Base-by-base conservation (phyloP, 2,797 vertebrate species). In the Balearica regulorum region DNA sequence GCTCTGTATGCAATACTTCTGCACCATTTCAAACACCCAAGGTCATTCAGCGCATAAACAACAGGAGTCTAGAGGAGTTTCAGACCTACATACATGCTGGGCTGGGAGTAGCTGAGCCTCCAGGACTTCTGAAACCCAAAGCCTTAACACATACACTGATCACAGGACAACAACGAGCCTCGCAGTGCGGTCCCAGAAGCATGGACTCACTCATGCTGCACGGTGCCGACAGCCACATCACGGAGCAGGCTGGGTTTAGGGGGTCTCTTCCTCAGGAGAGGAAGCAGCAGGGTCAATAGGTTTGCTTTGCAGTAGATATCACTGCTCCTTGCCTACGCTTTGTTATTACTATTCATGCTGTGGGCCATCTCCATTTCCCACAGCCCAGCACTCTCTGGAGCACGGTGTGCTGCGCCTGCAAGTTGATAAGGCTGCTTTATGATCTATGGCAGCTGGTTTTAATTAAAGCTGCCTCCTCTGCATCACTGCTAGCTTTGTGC, bases 401-500 rank as follows among this genome's bases (percentile, higher is more conserved):
- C 64, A 5, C 0, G 0, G 44, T 8, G 13, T 58, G 49, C 71
- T 66, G 49, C 0, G 14, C 70, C 78, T 73, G 78, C 37, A 35
- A 66, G 51, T 18, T 75, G 81, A 73, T 85, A 89, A 85, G 41
- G 31, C 64, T 85, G 86, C 68, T 92, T 55, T 78, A 60, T 83
- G 90, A 90, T 78, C 90, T 82, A 24, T 53, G 48, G 88, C 1
- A 4, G 60, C 46, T 93, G 75, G 31, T 64, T 97, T 93, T 95
- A 96, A 96, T 96, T 94, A 96, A 90, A 89, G 75, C 81, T 94
- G 53, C 85, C 90, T 95, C 86, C 86, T 58, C 90, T 94, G 86
- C 88, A 80, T 61, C 1, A 1, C 83, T 89, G 54, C 78, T 33
- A 87, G 77, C 65, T 73, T 87, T 31, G 44, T 62, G 41, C 49